These are phyloP conservation scores for Stenodema calcarata DNA, from an alignment of 2,888 invertebrate genomes.

Conservation along the genomic window DNA sequence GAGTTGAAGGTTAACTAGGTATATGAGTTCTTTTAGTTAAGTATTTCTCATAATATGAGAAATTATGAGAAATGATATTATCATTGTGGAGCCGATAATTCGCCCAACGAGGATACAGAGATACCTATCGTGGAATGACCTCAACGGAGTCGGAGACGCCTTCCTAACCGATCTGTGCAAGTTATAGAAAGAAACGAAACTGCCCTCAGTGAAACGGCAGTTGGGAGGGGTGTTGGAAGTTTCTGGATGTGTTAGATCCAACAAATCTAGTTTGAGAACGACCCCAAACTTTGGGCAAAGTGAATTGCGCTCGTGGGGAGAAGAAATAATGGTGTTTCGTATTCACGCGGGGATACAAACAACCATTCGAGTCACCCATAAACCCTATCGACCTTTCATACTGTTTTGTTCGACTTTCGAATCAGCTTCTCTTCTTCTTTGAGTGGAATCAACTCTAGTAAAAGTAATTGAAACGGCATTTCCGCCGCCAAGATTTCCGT, in stretches of 20 bases:
- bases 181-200: neutral
- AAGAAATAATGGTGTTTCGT: neutral
- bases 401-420: neutral
- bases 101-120: too few relatives aligned
- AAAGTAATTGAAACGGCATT: too few relatives aligned
- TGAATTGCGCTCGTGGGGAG: neutral
- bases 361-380: neutral
- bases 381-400: neutral
- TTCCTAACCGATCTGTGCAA: neutral
- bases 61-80: too few relatives aligned
- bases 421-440: neutral
- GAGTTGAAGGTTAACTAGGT: too few relatives aligned
- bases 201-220: neutral
- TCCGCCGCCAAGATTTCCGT: too few relatives aligned
- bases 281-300: neutral
- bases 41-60: too few relatives aligned
- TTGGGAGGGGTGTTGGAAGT: neutral
- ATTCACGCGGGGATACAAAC: constrained; percentile 4
- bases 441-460: neutral
- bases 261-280: constrained; percentile 16
- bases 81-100: too few relatives aligned
- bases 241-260: constrained; percentile 1
- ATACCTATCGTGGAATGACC: too few relatives aligned
- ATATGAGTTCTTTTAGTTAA: too few relatives aligned
- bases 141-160: neutral